Base-by-base conservation (phyloP, 2,888 invertebrate genomes). In the Rapana venosa region DNA sequence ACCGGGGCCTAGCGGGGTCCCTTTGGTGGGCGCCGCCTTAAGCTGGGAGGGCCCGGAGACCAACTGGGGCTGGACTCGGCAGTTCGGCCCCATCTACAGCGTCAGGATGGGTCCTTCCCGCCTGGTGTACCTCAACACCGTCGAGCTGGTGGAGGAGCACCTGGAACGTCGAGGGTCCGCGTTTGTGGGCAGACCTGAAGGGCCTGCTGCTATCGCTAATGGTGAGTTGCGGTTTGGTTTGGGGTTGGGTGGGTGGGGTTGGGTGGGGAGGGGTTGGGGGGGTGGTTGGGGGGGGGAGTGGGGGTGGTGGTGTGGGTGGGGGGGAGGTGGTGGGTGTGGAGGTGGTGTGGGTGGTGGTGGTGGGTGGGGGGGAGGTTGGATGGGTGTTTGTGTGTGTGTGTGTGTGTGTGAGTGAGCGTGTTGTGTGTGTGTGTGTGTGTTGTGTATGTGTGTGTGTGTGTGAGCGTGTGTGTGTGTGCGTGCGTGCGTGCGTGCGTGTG, bases 41-140 rank as follows among this genome's bases (percentile, higher is more conserved):
- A 70, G 88, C 8, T 92, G 90, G 90, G 90, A 91, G 56, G 92
- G 92, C 0, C 92, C 92, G 15, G 88, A 90, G 84, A 92, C 92
- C 58, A 92, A 91, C 87, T 66, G 90, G 30, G 89, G 66, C 30
- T 92, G 92, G 92, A 89, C 90, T 13, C 84, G 70, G 30, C 85
- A 88, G 79, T 92, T 87, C n/a, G 92, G 92, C 2, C 87, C 90
- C 8, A 90, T 92, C 20, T 92, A 91, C 88, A 86, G 87, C 26
- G 91, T 91, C 22, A 88, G 89, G 20, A 89, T 91, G 89, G 91
- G 91, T 8, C 87, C 90, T 70, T 90, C 85, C 56, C 90, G 87
- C 17, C 66, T 91, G 66, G 91, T 92, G 47, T 92, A 92, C 87
- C 91, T 92, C 79, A 91, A 92, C 89, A 90, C 81, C 22, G 47